phyloP scores from a whole-genome alignment of 2,888 invertebrate genomes.

The Corbicula japonica region DNA sequence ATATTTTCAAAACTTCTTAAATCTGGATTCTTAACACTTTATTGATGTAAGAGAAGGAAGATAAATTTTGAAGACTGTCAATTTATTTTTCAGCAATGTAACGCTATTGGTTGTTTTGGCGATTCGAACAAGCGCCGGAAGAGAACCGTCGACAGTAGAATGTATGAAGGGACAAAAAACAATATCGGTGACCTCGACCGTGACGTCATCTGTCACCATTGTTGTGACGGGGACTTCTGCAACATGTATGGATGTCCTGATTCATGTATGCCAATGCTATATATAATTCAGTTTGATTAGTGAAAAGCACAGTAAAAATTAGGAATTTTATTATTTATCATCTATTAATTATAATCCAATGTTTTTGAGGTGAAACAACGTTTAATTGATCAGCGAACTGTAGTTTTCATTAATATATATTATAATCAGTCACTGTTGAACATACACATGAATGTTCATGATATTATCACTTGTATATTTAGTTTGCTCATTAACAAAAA shows the following conservation, averaged over 20 bases:
- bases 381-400: background rate
- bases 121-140: slow-evolving; percentile 7
- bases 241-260: slow-evolving; percentile 61
- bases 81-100: slow-evolving; percentile 31
- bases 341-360: background rate
- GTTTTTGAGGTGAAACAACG: too few species aligned
- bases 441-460: too few species aligned
- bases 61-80: too few species aligned
- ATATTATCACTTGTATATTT: too few species aligned
- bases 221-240: slow-evolving; percentile 58
- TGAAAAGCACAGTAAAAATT: background rate
- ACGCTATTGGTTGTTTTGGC: slow-evolving; percentile 43
- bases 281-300: background rate
- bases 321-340: background rate
- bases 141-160: background rate
- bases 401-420: background rate
- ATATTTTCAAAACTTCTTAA: too few species aligned
- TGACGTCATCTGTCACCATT: slow-evolving; percentile 54
- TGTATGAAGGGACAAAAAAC: background rate
- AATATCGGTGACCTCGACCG: slow-evolving; percentile 6
- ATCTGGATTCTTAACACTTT: too few species aligned
- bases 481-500: too few species aligned
- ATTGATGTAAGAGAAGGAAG: too few species aligned
- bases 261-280: slow-evolving; percentile 29
- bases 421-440: too few species aligned